Evolutionary conservation across 1,140 invertebrate species (phyloP).

Genomic region (Drosophila truncata): DNA sequence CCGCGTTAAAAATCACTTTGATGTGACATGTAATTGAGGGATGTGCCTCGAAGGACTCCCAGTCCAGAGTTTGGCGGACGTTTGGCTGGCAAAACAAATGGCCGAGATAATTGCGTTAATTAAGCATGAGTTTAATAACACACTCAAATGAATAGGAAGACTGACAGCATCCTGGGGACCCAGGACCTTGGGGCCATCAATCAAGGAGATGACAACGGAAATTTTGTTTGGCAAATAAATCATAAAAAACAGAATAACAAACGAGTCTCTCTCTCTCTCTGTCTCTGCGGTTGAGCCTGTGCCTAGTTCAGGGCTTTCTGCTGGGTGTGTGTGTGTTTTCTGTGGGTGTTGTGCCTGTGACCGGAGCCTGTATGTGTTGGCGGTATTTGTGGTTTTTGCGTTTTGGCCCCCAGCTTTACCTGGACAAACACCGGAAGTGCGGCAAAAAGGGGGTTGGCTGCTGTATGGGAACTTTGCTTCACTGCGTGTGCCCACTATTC

Average conservation of each 20-base stretch:
- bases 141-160: constrained; percentile 62
- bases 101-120: constrained; percentile 75
- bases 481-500: constrained; percentile 26
- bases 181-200: constrained; percentile 61
- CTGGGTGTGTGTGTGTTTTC: constrained; percentile 6
- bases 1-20: constrained; percentile 59
- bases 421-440: constrained; percentile 61
- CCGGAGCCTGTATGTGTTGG: constrained; percentile 62
- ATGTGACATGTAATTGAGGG: constrained; percentile 46
- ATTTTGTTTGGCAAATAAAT: constrained; percentile 67
- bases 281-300: constrained; percentile 46
- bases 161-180: constrained; percentile 19
- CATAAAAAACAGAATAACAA: constrained; percentile 66
- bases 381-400: constrained; percentile 73
- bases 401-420: constrained; percentile 59
- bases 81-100: constrained; percentile 52
- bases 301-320: constrained; percentile 45
- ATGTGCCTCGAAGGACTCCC: constrained; percentile 1
- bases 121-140: constrained; percentile 60
- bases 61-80: constrained; percentile 6
- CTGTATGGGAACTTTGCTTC: constrained; percentile 55
- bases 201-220: constrained; percentile 61
- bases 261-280: constrained; percentile 20
- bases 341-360: constrained; percentile 22
- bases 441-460: constrained; percentile 48